Conservation (phyloP, 2,888 invertebrate genomes). For the Thymelicus lineola region DNA sequence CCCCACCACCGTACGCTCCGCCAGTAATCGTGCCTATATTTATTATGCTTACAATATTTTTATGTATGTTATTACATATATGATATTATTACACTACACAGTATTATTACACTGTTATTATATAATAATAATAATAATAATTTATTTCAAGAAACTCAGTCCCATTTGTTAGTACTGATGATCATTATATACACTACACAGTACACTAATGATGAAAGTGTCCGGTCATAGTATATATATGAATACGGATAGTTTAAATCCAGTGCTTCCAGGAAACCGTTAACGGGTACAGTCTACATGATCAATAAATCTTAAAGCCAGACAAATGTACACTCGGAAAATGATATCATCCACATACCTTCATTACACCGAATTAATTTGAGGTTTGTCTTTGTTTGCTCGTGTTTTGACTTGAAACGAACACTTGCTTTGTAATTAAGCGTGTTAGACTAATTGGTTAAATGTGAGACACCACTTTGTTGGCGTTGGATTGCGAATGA, state of each 20-base stretch:
- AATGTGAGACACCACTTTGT: conserved; percentile 22
- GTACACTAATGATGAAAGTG: background rate
- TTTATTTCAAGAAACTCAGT: too few species aligned
- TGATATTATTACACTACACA: too few species aligned
- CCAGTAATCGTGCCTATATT: too few species aligned
- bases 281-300: background rate
- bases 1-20: too few species aligned
- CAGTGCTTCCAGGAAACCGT: background rate
- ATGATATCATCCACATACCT: conserved; percentile 24
- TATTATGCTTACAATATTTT: too few species aligned
- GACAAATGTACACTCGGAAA: background rate
- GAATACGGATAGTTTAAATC: background rate
- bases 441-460: conserved; percentile 30
- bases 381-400: conserved; percentile 23
- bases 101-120: too few species aligned
- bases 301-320: conserved; percentile 20
- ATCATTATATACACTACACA: too few species aligned
- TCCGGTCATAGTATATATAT: background rate
- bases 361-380: conserved; percentile 20
- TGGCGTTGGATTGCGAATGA: conserved; percentile 19
- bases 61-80: too few species aligned
- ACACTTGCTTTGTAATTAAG: conserved; percentile 25
- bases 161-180: too few species aligned
- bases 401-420: conserved; percentile 32
- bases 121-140: too few species aligned